Conservation (phyloP, 2,797 vertebrate genomes). For the Columba guinea region DNA sequence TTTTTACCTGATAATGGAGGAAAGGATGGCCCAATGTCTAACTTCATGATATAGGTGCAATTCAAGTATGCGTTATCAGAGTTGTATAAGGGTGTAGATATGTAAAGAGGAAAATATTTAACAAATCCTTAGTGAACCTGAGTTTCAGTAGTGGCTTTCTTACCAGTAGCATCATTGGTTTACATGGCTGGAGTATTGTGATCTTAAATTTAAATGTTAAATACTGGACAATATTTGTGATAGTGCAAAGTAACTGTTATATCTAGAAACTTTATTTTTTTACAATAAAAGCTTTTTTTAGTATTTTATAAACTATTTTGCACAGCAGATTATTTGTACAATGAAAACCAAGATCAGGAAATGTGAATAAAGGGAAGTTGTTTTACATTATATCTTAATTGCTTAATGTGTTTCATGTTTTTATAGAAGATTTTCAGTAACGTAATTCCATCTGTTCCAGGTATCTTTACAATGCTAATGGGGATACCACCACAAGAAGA, state of each 20-base stretch:
- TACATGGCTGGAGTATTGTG: slow-evolving; percentile 4
- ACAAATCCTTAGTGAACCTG: background rate
- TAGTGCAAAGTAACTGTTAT: slow-evolving; percentile 60
- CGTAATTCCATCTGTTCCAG: background rate
- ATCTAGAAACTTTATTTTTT: slow-evolving; percentile 70
- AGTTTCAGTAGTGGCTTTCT: slow-evolving; percentile 26
- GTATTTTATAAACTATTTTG: slow-evolving; percentile 72
- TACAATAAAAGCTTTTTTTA: slow-evolving; percentile 54
- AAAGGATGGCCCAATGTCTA: background rate
- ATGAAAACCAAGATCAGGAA: slow-evolving; percentile 11
- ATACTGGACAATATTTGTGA: slow-evolving; percentile 22
- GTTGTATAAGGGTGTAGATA: background rate
- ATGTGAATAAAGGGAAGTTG: slow-evolving; percentile 62
- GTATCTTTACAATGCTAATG: background rate
- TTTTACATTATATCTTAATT: background rate
- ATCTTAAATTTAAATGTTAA: background rate
- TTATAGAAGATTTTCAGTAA: background rate
- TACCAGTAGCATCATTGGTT: background rate
- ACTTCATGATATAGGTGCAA: background rate
- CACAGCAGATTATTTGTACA: slow-evolving; percentile 70
- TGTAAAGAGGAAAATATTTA: background rate
- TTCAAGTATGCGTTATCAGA: background rate
- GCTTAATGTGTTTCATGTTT: background rate
- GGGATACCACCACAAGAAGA: background rate
- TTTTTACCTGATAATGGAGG: background rate